Base-by-base conservation (phyloP, 2,888 invertebrate species). In the Drosophila neonasuta region DNA sequence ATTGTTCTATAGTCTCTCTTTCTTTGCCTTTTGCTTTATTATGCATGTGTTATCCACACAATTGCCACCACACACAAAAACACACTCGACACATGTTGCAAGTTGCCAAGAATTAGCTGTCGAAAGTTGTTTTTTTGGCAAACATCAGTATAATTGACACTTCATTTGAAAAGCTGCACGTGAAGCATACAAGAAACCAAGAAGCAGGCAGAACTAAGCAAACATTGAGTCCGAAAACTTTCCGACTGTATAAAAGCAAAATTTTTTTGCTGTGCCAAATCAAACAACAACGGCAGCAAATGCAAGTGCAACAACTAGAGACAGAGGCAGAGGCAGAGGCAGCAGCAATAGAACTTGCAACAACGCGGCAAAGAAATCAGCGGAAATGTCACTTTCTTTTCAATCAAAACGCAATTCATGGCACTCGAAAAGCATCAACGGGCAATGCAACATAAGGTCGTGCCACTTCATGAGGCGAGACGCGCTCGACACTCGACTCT, bases 321-420 rank as follows among this genome's bases (percentile, higher is more conserved):
- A 10, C 32, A 32, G 30, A 15, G 15, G 15, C 15, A 15, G 15
- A 15, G 15, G 15, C 15, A 13, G 13, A 13, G 13, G 13, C 13
- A 13, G 11, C 39, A 61, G 50, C 46, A 55, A 56, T 74, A 41
- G 50, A 50, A 50, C 11, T 34, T 36, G 60, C 64, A 64, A 54
- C 64, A 64, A 54, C 32, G 46, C 55, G 51, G 68, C 62, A 74
- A 74, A 72, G 83, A 84, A 81, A 78, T 84, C 81, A 84, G 65
- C 86, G 85, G 85, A 85, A 85, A 85, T 86, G 85, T 86, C 85
- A 85, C 85, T 85, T 85, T 85, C 85, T 86, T 86, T 85, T 85
- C 85, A 85, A 85, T 85, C 86, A 85, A 85, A 84, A 80, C 80
- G 86, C 84, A 85, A 86, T 85, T 85, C 86, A 84, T 79, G 82